Base-by-base conservation (phyloP, 2,888 invertebrate species). In the Meiosimyza decipiens region DNA sequence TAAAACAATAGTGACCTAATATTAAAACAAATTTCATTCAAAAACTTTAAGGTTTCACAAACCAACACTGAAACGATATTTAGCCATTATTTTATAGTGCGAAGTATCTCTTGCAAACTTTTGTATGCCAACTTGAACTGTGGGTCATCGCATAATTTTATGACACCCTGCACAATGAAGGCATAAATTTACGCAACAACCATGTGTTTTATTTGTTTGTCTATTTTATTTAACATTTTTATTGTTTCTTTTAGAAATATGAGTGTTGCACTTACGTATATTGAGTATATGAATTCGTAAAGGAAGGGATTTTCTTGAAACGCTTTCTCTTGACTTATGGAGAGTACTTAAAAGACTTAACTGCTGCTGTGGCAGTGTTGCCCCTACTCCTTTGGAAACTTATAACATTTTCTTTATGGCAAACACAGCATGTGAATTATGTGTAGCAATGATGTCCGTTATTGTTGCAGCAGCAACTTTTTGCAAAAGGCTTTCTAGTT, bases 121-220 rank as follows among this genome's bases (percentile, higher is more conserved):
- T 40, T 40, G 1, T 40, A 40, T 6, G n/a, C 28, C 49, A 40
- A 54, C 59, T 68, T 68, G n/a, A 68, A 80, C 82, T 80, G 82
- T 82, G 78, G 81, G 81, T 81, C 81, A 81, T 75, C 80, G 81
- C 81, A 81, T 82, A 81, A 81, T 82, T 79, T 79, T 82, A 81
- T 76, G 77, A 16, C 12, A 71, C 80, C 82, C 81, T 47, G 50
- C 22, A 40, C 82, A 77, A 77, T 71, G 76, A 79, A 79, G 52
- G 79, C 82, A 81, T 82, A 81, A 82, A 81, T 81, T 82, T 76
- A 70, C 71, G 68, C 75, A 51, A 65, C 78, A 76, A 63, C 28
- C 33, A 28, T 64, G 47, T 13, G 60, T 28, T 67, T 71, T 55
- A 40, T 40, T 40, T 40, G 40, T 40, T 40, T 40, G 40, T 2